Conservation (phyloP, 92 coral and sea anemone genomes). For the Galaxea fascicularis region DNA sequence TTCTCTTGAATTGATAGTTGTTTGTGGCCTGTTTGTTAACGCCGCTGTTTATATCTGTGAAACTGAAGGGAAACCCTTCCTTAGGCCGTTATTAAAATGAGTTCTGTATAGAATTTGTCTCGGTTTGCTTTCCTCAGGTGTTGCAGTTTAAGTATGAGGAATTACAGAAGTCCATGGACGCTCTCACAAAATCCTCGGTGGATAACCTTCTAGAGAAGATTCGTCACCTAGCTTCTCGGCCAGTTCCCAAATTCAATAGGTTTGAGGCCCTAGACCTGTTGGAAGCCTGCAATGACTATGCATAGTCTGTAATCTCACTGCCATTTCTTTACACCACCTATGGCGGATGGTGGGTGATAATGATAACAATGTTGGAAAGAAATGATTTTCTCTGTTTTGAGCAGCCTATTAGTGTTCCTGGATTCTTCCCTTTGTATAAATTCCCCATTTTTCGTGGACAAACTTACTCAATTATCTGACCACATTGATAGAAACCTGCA, state of each 20-base stretch:
- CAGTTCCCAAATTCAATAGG: too few species aligned
- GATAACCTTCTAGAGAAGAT: conserved; percentile 38
- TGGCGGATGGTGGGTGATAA: not conserved
- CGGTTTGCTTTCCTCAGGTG: too few species aligned
- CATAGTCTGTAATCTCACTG: not conserved
- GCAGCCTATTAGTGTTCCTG: not conserved
- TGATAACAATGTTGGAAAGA: conserved; percentile 8
- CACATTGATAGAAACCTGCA: too few species aligned
- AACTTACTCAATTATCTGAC: too few species aligned
- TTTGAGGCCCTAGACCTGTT: too few species aligned
- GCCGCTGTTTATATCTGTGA: not conserved
- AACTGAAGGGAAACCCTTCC: conserved; percentile 7
- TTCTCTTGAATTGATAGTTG: not conserved
- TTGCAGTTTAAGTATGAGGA: conserved; percentile 10
- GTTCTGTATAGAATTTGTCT: not conserved
- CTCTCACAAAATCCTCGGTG: conserved; percentile 25
- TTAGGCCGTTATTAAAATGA: not conserved
- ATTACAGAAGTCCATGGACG: not conserved
- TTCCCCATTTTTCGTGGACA: too few species aligned
- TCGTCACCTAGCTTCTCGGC: conserved; percentile 47
- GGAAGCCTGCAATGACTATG: too few species aligned
- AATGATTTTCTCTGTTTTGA: not conserved
- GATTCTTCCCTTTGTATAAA: not conserved
- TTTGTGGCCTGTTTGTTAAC: not conserved
- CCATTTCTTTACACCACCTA: too few species aligned